Evolutionary conservation across 2,797 vertebrate genomes (phyloP).

Genomic region (Spinus pinus): DNA sequence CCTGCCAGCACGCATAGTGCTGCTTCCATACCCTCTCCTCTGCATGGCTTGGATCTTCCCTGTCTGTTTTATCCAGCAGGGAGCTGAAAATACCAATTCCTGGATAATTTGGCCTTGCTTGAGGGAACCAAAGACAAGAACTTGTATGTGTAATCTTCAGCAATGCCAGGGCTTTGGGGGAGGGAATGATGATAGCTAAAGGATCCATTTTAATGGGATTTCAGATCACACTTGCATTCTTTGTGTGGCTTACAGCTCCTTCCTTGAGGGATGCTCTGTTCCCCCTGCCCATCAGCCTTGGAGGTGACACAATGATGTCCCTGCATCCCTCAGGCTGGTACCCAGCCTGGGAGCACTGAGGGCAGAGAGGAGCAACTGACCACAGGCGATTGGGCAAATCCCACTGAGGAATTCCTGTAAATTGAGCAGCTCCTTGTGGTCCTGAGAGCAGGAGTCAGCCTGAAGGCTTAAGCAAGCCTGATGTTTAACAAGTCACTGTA

Average conservation of each 20-base stretch:
- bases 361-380: background rate
- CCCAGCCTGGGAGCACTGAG: background rate
- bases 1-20: slow-evolving; percentile 55
- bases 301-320: background rate
- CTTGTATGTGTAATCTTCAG: background rate
- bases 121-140: background rate
- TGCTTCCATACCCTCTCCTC: background rate
- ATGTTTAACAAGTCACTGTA: background rate
- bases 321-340: background rate
- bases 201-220: background rate
- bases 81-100: background rate
- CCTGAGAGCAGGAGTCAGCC: background rate
- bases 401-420: background rate
- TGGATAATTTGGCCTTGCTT: background rate
- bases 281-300: background rate
- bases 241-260: background rate
- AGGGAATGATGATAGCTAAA: background rate
- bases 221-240: background rate
- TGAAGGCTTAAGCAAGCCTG: background rate
- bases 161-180: background rate
- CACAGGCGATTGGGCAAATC: background rate
- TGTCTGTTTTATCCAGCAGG: background rate
- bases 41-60: rapidly evolving
- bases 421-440: background rate
- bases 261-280: background rate